Conservation (phyloP, 2,888 invertebrate species). For the Trisateles emortualis region DNA sequence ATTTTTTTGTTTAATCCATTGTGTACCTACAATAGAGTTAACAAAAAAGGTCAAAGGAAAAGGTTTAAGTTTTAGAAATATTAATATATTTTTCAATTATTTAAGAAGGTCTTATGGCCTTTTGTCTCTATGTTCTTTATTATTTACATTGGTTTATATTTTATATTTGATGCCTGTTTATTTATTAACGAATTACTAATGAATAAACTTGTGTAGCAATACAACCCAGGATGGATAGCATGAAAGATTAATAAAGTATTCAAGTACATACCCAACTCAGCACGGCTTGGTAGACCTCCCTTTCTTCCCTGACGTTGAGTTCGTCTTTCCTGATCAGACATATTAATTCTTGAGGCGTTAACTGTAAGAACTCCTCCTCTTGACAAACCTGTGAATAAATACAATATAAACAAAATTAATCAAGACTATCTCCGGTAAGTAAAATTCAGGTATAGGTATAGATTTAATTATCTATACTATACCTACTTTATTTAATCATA, state of each 20-base stretch:
- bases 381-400: constrained; percentile 90
- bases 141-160: no score
- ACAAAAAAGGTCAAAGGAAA: no score
- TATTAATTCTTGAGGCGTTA: constrained; percentile 93
- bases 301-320: constrained; percentile 96
- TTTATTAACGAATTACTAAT: no score
- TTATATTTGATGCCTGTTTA: no score
- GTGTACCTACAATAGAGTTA: no score
- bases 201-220: no score
- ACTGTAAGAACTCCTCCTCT: constrained; percentile 96
- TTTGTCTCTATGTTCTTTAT: no score
- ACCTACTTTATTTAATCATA: neutral
- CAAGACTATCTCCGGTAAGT: neutral
- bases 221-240: no score
- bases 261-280: constrained; percentile 91
- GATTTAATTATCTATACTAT: neutral
- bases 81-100: no score
- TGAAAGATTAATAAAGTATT: neutral
- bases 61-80: no score
- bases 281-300: constrained; percentile 96
- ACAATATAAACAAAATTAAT: neutral
- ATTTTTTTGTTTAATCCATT: no score
- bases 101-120: no score
- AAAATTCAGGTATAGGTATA: neutral
- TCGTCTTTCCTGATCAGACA: constrained; percentile 95